phyloP scores from a whole-genome alignment of 2,888 invertebrate genomes.

The Clunio marinus region DNA sequence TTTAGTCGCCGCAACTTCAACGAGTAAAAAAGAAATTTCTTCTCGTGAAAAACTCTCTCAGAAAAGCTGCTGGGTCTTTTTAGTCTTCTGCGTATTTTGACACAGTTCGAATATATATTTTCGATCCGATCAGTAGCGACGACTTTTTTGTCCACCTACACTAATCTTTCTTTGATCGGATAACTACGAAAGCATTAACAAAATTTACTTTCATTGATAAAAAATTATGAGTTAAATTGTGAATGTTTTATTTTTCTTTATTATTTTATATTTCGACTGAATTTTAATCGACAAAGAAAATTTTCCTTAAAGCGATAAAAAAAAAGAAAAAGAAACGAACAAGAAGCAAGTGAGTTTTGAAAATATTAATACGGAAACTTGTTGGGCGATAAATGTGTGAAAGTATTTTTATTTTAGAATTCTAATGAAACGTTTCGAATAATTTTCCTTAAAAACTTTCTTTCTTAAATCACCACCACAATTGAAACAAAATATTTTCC shows the following conservation, averaged over 20 bases:
- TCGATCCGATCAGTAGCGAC: not conserved
- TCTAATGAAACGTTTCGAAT: no score
- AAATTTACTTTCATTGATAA: not conserved
- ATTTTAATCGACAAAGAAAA: slow-evolving; percentile 6
- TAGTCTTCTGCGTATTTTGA: slow-evolving; percentile 32
- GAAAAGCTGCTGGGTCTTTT: not conserved
- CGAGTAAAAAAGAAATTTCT: not conserved
- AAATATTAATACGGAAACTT: no score
- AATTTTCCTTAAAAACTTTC: no score
- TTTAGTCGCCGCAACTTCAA: no score
- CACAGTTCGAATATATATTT: slow-evolving; percentile 26
- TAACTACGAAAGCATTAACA: not conserved
- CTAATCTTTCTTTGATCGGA: not conserved
- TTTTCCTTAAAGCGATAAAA: not conserved
- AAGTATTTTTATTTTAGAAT: no score
- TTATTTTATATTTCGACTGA: no score
- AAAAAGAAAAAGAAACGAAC: slow-evolving; percentile 1
- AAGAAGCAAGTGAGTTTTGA: slow-evolving; percentile 7
- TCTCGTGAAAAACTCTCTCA: not conserved
- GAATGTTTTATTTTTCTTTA: not conserved
- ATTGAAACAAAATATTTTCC: no score
- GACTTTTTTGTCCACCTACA: not conserved
- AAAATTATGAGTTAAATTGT: slow-evolving; percentile 1
- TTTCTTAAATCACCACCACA: no score
- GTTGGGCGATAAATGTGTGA: no score